phyloP scores from a whole-genome alignment of 2,113 vertebrate species.

The Platycercus adscitus region DNA sequence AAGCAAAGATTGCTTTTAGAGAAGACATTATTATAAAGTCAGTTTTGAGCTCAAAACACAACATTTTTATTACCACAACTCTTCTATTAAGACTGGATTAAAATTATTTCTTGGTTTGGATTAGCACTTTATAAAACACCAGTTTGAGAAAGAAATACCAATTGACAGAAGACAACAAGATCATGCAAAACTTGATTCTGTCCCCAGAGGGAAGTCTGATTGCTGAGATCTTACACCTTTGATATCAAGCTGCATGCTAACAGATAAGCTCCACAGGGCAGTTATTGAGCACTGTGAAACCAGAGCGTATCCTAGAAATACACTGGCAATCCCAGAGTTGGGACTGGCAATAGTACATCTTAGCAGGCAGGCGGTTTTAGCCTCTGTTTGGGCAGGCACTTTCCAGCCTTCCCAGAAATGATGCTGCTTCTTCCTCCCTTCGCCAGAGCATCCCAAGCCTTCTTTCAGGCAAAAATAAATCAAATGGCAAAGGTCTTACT shows the following conservation, averaged over 20 bases:
- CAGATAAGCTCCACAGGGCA: neutral
- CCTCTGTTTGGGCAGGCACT: neutral
- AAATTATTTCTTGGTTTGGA: neutral
- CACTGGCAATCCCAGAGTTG: neutral
- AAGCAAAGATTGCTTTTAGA: constrained; percentile 6
- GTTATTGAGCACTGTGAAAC: neutral
- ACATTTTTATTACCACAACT: neutral
- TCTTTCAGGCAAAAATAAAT: neutral
- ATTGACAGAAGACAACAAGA: neutral
- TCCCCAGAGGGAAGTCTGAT: neutral
- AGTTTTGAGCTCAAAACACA: constrained; percentile 17
- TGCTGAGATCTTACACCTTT: neutral
- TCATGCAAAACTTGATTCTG: neutral
- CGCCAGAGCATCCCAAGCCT: neutral
- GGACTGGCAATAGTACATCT: neutral
- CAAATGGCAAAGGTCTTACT: neutral
- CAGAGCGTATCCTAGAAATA: neutral
- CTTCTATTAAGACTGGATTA: neutral
- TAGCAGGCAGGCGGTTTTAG: neutral
- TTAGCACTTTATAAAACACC: neutral
- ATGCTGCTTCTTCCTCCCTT: neutral
- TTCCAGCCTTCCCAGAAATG: constrained; percentile 6
- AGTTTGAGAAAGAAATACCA: neutral
- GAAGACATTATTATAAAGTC: neutral
- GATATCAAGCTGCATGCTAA: neutral